Evolutionary conservation across 2,113 vertebrate species (phyloP).

Genomic region (Chionodraco myersi): DNA sequence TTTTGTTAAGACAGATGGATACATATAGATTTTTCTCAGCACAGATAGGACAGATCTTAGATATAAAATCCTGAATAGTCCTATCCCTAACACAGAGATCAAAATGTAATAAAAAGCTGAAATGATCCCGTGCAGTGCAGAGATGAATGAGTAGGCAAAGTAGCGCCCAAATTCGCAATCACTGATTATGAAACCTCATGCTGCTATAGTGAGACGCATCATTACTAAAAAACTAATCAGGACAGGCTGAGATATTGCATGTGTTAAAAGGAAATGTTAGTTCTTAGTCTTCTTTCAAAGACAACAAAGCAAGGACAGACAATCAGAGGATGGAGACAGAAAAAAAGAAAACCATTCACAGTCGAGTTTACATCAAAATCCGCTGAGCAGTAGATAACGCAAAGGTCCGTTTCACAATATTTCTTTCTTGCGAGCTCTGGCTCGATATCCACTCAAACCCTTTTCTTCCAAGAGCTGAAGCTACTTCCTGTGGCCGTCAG

Average conservation of each 20-base stretch:
- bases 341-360: background rate
- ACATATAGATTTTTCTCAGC: too few relatives aligned
- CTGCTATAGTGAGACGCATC: conserved; percentile 29
- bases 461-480: conserved; percentile 15
- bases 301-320: conserved; percentile 12
- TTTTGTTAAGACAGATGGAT: too few relatives aligned
- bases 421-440: conserved; percentile 18
- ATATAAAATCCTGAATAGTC: too few relatives aligned
- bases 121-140: background rate
- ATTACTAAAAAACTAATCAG: conserved; percentile 43
- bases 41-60: too few relatives aligned
- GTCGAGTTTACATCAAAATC: background rate
- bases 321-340: background rate
- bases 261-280: conserved; percentile 32
- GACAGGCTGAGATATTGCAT: conserved; percentile 9
- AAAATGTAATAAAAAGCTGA: background rate
- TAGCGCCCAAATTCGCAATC: conserved; percentile 40
- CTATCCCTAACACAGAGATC: too few relatives aligned
- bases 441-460: conserved; percentile 14
- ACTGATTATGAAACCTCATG: conserved; percentile 45
- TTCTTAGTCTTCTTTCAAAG: background rate
- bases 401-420: conserved; percentile 16
- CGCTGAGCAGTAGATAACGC: conserved; percentile 5
- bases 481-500: conserved; percentile 49
- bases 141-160: conserved; percentile 24